phyloP scores from a whole-genome alignment of 53 echinoderm and acorn worm genomes.

The Holothuria scabra region DNA sequence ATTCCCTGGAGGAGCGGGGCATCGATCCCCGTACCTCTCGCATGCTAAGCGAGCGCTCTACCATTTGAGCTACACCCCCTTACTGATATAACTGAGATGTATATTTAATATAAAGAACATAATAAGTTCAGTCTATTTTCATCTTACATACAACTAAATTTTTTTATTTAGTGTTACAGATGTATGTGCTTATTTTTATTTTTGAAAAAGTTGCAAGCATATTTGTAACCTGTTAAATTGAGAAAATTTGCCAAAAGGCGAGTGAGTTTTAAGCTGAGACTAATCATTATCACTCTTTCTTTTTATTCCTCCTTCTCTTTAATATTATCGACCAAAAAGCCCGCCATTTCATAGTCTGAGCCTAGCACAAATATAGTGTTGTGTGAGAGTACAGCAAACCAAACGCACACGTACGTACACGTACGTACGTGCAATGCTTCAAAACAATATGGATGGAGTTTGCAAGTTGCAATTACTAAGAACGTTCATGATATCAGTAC shows the following conservation, averaged over 20 bases:
- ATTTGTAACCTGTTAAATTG: neutral
- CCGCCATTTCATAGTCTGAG: slow-evolving; percentile 8
- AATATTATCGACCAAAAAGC: slow-evolving; percentile 9
- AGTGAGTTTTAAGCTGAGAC: neutral
- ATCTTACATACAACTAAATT: neutral
- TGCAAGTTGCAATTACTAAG: neutral
- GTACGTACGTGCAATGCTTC: neutral
- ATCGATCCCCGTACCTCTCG: slow-evolving; percentile 99
- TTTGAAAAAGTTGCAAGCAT: neutral
- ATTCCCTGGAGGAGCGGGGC: slow-evolving; percentile 87
- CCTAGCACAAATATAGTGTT: neutral
- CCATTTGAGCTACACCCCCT: slow-evolving; percentile 95
- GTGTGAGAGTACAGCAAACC: neutral
- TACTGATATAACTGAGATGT: neutral
- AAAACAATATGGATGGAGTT: neutral
- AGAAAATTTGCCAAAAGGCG: neutral
- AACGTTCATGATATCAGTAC: too few species aligned
- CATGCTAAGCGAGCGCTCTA: slow-evolving; percentile 99
- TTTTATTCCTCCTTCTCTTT: neutral
- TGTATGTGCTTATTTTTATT: neutral
- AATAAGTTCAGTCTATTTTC: neutral
- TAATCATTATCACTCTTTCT: neutral
- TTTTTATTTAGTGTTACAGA: neutral
- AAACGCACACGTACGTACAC: neutral
- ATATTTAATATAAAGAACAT: neutral